Percentiles rank a stretch among this genome's conserved stretches.
These are phyloP conservation scores for Cephalophus harveyi DNA, from an alignment of 2,113 vertebrate genomes.

Conservation along the genomic window DNA sequence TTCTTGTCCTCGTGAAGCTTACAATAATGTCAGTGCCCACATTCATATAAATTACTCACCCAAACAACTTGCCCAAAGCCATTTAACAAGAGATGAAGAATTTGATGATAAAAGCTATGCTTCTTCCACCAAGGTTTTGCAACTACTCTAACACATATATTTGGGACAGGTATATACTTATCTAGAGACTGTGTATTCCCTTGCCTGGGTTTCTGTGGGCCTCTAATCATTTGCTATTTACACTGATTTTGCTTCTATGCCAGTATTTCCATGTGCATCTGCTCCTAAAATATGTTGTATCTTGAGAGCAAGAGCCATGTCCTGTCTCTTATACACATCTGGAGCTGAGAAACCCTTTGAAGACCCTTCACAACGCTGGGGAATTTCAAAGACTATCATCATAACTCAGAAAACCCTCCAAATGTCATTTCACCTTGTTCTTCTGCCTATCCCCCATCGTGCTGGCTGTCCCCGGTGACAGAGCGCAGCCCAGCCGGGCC, in stretches of 20 bases:
- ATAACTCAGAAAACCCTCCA: constrained; percentile 57
- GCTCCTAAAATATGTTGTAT: background rate
- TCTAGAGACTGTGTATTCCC: background rate
- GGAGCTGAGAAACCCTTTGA: constrained; percentile 62
- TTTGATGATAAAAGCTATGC: background rate
- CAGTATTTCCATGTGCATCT: background rate
- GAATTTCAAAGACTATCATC: constrained; percentile 59
- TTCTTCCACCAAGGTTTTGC: background rate
- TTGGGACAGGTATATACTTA: background rate
- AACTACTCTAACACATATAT: background rate
- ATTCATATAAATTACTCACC: background rate
- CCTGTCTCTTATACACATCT: too few species aligned
- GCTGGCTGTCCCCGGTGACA: constrained; percentile 10
- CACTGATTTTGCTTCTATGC: background rate
- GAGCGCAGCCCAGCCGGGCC: constrained; percentile 13
- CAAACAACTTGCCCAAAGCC: background rate
- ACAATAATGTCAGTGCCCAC: background rate
- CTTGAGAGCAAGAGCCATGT: background rate
- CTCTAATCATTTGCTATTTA: background rate
- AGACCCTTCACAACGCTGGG: constrained; percentile 42
- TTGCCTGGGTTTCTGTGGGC: background rate
- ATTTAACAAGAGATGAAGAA: background rate
- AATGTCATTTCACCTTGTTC: constrained; percentile 68
- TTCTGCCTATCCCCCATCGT: constrained; percentile 28
- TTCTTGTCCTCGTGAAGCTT: background rate